Evolutionary conservation across 2,113 vertebrate genomes (phyloP), one percentile per base, ranked within the genome.

Genomic region (Dipodomys spectabilis): DNA sequence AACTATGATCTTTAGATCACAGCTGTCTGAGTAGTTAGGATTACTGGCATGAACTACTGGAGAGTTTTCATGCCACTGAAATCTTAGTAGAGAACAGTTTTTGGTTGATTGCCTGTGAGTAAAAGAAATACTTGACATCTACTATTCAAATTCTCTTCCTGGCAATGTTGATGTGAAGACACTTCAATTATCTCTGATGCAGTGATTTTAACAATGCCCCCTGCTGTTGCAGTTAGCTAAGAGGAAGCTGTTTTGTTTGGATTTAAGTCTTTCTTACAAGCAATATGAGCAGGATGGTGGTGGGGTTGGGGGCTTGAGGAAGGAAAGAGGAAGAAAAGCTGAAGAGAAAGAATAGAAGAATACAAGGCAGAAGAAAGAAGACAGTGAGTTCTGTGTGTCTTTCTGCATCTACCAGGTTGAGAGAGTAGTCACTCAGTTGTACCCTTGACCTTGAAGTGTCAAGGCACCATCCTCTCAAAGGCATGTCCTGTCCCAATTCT

Each of bases 181-280:
- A 92, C 80, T 80, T 82, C n/a, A 94, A 78, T 86, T 77, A 28
- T 62, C 78, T 89, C 49, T 95, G 49, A 90, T n/a, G 27, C 18
- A 23, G 20, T 44, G 39, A 93, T 86, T 94, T 86, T 80, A 86
- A 91, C 57, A 11, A 87, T 23, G 87, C 62, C 27, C 91, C 44
- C 90, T 67, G n/a, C 49, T 45, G 79, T 44, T 87, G 68, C 71
- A 75, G 74, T 79, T 49, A 94, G 75, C 16, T 57, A 8, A 73
- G 35, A 35, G 88, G 3, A 93, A 68, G 12, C n/a, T 23, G 12
- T 80, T 93, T 78, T 74, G 32, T 65, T 92, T 45, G 91, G 64
- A 22, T 82, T 94, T 86, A n/a, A 49, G 86, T 75, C 86, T 92
- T 57, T 27, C 45, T 75, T 88, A 65, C 69, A 77, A 94, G 57